A percentile compares a stretch with the other conserved stretches of the same genome.
phyloP scores from a whole-genome alignment of 1,140 invertebrate genomes.

The Neodiprion pinetum region DNA sequence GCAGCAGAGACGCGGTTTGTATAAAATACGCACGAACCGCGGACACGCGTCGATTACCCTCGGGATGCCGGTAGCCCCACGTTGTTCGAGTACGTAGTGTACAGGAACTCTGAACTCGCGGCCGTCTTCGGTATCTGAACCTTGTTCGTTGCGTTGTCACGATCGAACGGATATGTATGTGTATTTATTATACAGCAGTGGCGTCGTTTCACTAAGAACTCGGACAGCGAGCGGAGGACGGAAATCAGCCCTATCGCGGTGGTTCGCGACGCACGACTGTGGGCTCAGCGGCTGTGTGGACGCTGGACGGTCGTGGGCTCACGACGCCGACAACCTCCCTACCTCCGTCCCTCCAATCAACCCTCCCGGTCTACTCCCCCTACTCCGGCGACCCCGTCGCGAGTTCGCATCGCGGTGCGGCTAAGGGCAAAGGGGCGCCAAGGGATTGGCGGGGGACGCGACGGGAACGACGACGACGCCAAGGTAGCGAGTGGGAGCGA shows the following conservation, averaged over 20 bases:
- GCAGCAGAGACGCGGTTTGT: too few species aligned
- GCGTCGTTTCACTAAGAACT: background rate
- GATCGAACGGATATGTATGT: too few species aligned
- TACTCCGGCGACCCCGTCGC: conserved; percentile 25
- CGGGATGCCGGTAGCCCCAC: too few species aligned
- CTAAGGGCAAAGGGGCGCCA: conserved; percentile 44
- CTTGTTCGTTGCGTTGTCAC: too few species aligned
- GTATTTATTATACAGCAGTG: too few species aligned
- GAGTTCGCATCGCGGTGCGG: conserved; percentile 37
- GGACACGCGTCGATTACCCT: too few species aligned
- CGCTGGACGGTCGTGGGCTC: conserved; percentile 30
- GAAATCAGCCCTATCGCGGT: conserved; percentile 36
- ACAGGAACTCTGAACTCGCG: too few species aligned
- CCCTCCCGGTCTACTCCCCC: background rate
- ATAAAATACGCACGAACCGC: too few species aligned
- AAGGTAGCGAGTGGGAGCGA: conserved; percentile 7
- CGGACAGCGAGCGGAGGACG: background rate
- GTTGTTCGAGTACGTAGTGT: too few species aligned
- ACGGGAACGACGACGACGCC: background rate
- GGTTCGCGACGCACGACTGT: conserved; percentile 47
- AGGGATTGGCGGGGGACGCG: conserved; percentile 34
- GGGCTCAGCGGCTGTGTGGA: conserved; percentile 4
- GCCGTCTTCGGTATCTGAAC: too few species aligned
- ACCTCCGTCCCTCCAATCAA: background rate
- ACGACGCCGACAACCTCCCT: conserved; percentile 33